Conservation (phyloP, 2,113 vertebrate species). For the Sander vitreus region DNA sequence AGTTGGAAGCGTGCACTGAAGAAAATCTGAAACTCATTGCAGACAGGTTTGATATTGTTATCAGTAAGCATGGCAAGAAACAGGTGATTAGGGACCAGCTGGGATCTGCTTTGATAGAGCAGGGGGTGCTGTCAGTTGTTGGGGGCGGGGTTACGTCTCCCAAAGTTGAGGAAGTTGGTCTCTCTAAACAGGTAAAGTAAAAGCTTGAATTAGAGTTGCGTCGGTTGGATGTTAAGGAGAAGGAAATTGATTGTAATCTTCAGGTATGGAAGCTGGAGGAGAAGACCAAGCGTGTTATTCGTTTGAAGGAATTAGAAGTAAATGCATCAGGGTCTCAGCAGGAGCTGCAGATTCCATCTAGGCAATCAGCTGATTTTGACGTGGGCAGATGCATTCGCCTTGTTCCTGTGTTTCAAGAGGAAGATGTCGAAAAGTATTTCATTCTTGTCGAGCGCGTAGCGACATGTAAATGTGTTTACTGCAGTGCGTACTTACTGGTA, state of each 20-base stretch:
- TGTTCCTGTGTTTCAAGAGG: not conserved
- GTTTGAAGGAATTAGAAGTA: not conserved
- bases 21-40: no score
- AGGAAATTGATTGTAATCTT: not conserved
- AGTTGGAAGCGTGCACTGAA: no score
- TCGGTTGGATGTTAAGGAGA: not conserved
- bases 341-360: no score
- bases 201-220: not conserved
- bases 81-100: no score
- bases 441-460: not conserved
- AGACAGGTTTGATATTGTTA: no score
- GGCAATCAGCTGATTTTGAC: no score
- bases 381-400: not conserved
- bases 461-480: not conserved
- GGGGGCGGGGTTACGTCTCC: no score
- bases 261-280: not conserved
- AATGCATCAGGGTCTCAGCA: not conserved
- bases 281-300: not conserved
- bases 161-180: no score
- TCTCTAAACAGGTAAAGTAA: no score
- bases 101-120: no score
- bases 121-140: no score
- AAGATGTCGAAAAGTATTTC: not conserved
- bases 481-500: not conserved
- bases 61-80: no score